Evolutionary conservation across 2,797 vertebrate species (phyloP), one percentile per base, ranked within the genome.

Genomic region (Gymnoscopelus braueri): DNA sequence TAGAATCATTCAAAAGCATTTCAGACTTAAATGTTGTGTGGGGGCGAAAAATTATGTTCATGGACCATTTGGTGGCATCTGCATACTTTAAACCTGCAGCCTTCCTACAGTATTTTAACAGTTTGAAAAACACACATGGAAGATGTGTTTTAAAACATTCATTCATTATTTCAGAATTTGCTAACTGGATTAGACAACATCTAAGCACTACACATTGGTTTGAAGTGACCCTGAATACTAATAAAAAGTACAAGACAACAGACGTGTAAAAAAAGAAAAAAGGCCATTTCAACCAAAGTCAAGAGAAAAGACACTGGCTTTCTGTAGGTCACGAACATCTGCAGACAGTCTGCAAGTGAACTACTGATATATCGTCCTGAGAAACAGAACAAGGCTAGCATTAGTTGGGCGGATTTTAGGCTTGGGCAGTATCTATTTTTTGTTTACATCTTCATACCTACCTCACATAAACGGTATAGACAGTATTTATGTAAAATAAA

Each of bases 1-100:
- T 91, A 87, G 85, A 86, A 84, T 82, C 39, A 73, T 74, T 84
- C 80, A 72, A 88, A 88, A 88, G 80, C 71, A 84, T 81, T 81
- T 81, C 65, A 78, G 67, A 81, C 61, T 79, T 72, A 84, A 82
- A 82, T 77, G 60, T 67, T 71, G 71, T 47, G 84, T 85, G 78
- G 80, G 47, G 80, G 47, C 14, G 11, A 49, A 63, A 14, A 47
- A 54, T 11, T 14, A 32, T 32, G n/a, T 71, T 4, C 13, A 24
- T 50, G 68, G 78, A 74, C 68, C 57, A 68, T 78, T 81, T 68
- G 11, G 70, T 64, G 67, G 29, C 74, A 68, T 54, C 56, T 11
- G 59, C 74, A 80, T 66, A 12, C 23, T 51, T 50, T 49, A 51
- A 19, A 50, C 47, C 13, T 44, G 39, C 39, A 10, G 39, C 39